Evolutionary conservation across 2,888 invertebrate genomes (phyloP).

Genomic region (Rhodophaea formosa): DNA sequence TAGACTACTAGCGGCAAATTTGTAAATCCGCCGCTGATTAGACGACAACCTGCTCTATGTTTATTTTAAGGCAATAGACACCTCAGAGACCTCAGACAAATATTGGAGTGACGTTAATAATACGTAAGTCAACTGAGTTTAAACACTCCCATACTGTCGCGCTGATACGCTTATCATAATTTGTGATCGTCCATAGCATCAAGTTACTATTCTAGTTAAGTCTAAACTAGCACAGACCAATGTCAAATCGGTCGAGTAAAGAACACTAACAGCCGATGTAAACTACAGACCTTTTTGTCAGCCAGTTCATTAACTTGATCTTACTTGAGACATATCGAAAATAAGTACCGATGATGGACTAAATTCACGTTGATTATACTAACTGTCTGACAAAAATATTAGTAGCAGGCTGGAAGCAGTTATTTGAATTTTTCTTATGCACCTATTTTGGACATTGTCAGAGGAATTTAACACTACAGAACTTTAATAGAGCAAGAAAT

Average conservation of each 20-base stretch:
- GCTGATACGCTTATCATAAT: slow-evolving; percentile 35
- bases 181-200: slow-evolving; percentile 54
- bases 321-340: no score
- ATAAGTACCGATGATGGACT: no score
- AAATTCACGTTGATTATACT: no score
- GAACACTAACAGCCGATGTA: slow-evolving; percentile 27
- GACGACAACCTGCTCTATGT: no score
- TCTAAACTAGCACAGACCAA: slow-evolving; percentile 33
- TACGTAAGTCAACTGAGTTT: no score
- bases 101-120: no score
- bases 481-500: background rate
- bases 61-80: no score
- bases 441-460: slow-evolving; percentile 1
- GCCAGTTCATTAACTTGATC: background rate
- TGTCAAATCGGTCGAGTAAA: slow-evolving; percentile 27
- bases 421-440: slow-evolving; percentile 34
- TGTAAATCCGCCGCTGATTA: no score
- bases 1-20: no score
- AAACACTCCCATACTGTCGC: background rate
- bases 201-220: slow-evolving; percentile 46
- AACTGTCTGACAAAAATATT: background rate
- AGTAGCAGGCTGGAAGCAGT: slow-evolving; percentile 27
- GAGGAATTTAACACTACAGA: background rate
- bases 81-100: no score
- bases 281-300: background rate